Evolutionary conservation across 2,888 invertebrate species (phyloP).

Genomic region (Conus canariensis): DNA sequence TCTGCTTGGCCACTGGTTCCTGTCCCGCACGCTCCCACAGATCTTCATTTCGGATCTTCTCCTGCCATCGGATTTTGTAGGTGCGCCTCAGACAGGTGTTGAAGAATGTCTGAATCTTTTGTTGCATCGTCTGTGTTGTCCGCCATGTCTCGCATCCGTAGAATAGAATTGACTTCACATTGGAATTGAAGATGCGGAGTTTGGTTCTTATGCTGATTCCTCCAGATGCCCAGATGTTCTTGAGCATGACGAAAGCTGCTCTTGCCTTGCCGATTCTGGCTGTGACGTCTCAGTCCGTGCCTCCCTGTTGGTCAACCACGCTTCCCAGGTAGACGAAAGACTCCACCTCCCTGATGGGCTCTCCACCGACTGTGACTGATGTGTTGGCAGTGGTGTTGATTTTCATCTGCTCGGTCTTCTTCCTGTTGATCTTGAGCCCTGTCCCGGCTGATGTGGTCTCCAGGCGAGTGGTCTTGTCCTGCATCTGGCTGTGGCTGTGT

Average conservation of each 20-base stretch:
- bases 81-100: constrained; percentile 40
- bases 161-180: constrained; percentile 13
- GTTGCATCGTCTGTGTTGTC: constrained; percentile 1
- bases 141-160: constrained; percentile 39
- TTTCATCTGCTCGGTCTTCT: constrained; percentile 36
- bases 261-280: neutral
- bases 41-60: constrained; percentile 37
- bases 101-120: constrained; percentile 35
- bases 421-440: constrained; percentile 39
- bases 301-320: neutral
- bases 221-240: constrained; percentile 23
- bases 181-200: neutral
- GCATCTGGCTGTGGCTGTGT: constrained; percentile 15
- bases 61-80: constrained; percentile 30
- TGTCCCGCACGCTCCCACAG: constrained; percentile 19
- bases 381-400: constrained; percentile 33
- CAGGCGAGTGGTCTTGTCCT: constrained; percentile 24
- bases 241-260: constrained; percentile 27
- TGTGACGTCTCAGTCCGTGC: constrained; percentile 20
- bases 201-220: neutral
- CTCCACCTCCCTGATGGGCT: neutral
- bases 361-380: constrained; percentile 30
- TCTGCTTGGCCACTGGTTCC: constrained; percentile 14
- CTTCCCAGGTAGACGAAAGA: neutral
- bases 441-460: constrained; percentile 18